A percentile compares a stretch with the other conserved stretches of the same genome.
Conservation (phyloP, 2,888 invertebrate genomes). For the Parnassius apollo region DNA sequence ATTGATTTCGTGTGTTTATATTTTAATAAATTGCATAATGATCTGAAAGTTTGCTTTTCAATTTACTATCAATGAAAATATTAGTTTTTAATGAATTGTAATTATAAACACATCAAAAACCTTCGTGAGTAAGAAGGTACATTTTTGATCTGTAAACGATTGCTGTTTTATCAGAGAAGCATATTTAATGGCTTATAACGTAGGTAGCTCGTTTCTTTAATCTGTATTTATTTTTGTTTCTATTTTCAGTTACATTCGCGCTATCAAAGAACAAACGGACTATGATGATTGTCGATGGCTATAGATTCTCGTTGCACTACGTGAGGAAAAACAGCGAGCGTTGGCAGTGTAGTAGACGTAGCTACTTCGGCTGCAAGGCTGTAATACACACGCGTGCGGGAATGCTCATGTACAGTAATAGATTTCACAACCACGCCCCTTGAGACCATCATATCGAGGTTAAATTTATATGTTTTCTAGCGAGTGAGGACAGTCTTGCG, state of each 20-base stretch:
- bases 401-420: constrained; percentile 34
- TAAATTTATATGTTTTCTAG: not conserved
- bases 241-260: constrained; percentile 43
- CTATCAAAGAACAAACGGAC: constrained; percentile 48
- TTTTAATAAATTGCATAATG: no score
- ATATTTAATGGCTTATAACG: not conserved
- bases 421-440: constrained; percentile 48
- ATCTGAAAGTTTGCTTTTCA: no score
- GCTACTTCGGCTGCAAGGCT: constrained; percentile 59
- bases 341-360: constrained; percentile 61
- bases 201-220: not conserved
- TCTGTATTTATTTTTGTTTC: constrained; percentile 17
- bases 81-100: no score
- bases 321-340: constrained; percentile 48
- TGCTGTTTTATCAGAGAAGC: no score
- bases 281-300: constrained; percentile 54
- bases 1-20: no score
- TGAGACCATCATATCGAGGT: constrained; percentile 26
- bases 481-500: not conserved
- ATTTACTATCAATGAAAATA: no score
- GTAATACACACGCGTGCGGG: constrained; percentile 48
- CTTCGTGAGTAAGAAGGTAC: no score
- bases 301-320: constrained; percentile 56
- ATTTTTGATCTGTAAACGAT: no score
- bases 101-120: no score